A percentile compares a stretch with the other conserved stretches of the same genome.
Conservation (phyloP, 2,888 invertebrate genomes). For the Malachius bipustulatus region DNA sequence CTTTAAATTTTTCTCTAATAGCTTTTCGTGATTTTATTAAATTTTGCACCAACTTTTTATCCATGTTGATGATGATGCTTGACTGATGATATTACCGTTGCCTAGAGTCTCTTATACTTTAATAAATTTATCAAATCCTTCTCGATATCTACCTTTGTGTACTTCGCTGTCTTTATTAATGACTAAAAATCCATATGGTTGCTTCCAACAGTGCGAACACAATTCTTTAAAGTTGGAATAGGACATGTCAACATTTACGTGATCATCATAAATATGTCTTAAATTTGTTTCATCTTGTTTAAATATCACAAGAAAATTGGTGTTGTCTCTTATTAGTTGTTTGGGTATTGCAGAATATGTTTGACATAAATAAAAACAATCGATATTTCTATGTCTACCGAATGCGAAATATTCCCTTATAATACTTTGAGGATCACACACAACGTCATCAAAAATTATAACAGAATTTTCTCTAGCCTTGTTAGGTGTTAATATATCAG, state of each 20-base stretch:
- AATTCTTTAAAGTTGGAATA: slow-evolving; percentile 21
- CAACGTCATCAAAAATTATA: slow-evolving; percentile 33
- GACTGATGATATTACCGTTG: too few relatives aligned
- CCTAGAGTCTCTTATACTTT: too few relatives aligned
- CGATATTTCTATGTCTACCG: slow-evolving; percentile 25
- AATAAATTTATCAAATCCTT: slow-evolving; percentile 26
- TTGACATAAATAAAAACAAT: slow-evolving; percentile 27
- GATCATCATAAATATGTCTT: slow-evolving; percentile 19
- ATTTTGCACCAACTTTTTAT: too few relatives aligned
- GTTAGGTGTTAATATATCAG: slow-evolving; percentile 18
- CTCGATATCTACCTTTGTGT: slow-evolving; percentile 23
- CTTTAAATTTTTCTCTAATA: too few relatives aligned
- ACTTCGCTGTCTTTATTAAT: slow-evolving; percentile 23
- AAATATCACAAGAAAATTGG: slow-evolving; percentile 26
- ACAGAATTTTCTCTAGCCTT: slow-evolving; percentile 25
- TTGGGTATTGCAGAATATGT: slow-evolving; percentile 27
- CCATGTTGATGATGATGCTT: too few relatives aligned
- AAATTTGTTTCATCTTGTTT: slow-evolving; percentile 28
- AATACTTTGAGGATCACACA: slow-evolving; percentile 25
- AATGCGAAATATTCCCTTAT: slow-evolving; percentile 27
- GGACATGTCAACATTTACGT: slow-evolving; percentile 16
- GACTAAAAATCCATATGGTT: slow-evolving; percentile 22
- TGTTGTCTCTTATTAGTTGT: slow-evolving; percentile 28
- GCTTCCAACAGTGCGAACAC: slow-evolving; percentile 24
- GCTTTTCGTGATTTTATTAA: too few relatives aligned